A percentile compares a stretch with the other conserved stretches of the same genome.
Conservation (phyloP, 2,888 invertebrate species). For the Eumacrocentrus americanus region DNA sequence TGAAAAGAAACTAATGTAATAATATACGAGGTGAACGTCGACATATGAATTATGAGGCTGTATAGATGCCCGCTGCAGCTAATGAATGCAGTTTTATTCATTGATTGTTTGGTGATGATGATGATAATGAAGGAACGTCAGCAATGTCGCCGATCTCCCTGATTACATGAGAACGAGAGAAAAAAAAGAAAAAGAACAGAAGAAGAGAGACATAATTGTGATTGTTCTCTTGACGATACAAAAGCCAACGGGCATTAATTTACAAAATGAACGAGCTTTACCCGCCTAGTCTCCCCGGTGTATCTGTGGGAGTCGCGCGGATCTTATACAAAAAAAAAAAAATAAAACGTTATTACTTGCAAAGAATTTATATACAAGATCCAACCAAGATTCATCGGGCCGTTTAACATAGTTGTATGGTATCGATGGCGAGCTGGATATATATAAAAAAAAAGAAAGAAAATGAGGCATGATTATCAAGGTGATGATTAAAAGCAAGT, state of each 20-base stretch:
- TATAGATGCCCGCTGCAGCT: constrained; percentile 19
- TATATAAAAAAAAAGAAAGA: constrained; percentile 25
- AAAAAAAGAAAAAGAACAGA: no score
- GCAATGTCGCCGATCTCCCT: no score
- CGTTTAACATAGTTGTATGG: constrained; percentile 40
- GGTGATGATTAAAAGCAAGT: constrained; percentile 31
- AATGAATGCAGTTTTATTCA: constrained; percentile 10
- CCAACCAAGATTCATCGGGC: constrained; percentile 35
- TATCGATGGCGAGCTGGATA: constrained; percentile 38
- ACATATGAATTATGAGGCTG: constrained; percentile 8
- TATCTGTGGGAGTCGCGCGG: constrained; percentile 40
- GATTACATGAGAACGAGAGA: no score
- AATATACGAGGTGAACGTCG: constrained; percentile 17
- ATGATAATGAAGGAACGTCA: background rate
- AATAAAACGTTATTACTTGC: constrained; percentile 37
- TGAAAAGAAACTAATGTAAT: constrained; percentile 12
- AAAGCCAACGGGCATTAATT: constrained; percentile 55
- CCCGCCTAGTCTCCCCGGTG: constrained; percentile 38
- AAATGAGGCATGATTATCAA: background rate
- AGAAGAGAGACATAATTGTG: background rate
- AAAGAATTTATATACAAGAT: constrained; percentile 42
- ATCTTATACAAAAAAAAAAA: constrained; percentile 36
- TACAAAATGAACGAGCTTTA: constrained; percentile 54
- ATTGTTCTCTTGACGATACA: constrained; percentile 17
- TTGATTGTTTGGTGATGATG: background rate